These are phyloP conservation scores for Galendromus occidentalis DNA, from an alignment of 1,140 invertebrate species.

Conservation along the genomic window DNA sequence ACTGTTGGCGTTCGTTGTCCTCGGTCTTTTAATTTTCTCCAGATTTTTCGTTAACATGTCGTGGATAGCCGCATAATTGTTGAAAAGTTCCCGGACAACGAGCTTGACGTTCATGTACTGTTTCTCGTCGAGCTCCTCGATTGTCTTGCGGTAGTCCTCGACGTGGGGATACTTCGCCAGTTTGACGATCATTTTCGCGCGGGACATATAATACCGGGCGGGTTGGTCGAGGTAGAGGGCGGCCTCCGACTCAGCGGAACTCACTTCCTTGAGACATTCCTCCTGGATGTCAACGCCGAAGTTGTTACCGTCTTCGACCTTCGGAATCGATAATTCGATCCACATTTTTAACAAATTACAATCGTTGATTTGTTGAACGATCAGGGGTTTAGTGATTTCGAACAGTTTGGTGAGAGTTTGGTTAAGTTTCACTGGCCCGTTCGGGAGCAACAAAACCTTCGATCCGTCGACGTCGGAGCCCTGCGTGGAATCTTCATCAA, in stretches of 20 bases:
- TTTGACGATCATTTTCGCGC: slow-evolving; percentile 13
- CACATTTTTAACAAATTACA: slow-evolving; percentile 11
- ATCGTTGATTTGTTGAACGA: slow-evolving; percentile 11
- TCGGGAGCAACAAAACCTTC: not conserved
- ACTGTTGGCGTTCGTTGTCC: not conserved
- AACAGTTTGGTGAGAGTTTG: slow-evolving; percentile 7
- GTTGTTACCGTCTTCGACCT: slow-evolving; percentile 15
- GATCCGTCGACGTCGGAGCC: not conserved
- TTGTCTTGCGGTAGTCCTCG: slow-evolving; percentile 8
- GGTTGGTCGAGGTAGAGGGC: not conserved
- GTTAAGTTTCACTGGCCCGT: slow-evolving; percentile 13
- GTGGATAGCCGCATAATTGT: slow-evolving; percentile 11
- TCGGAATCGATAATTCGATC: slow-evolving; percentile 11
- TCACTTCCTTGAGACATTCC: slow-evolving; percentile 10
- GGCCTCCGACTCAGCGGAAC: not conserved
- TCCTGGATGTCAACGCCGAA: slow-evolving; percentile 15
- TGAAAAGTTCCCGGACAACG: slow-evolving; percentile 5
- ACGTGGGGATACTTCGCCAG: slow-evolving; percentile 11
- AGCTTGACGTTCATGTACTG: slow-evolving; percentile 9
- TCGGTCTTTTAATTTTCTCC: slow-evolving; percentile 13
- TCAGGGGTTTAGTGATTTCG: slow-evolving; percentile 9
- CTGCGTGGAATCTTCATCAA: not conserved
- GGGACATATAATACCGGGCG: not conserved
- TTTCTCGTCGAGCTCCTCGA: slow-evolving; percentile 12
- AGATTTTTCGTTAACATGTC: slow-evolving; percentile 14